Base-by-base conservation (phyloP, 64 coral and sea anemone genomes). In the Porites lutea region DNA sequence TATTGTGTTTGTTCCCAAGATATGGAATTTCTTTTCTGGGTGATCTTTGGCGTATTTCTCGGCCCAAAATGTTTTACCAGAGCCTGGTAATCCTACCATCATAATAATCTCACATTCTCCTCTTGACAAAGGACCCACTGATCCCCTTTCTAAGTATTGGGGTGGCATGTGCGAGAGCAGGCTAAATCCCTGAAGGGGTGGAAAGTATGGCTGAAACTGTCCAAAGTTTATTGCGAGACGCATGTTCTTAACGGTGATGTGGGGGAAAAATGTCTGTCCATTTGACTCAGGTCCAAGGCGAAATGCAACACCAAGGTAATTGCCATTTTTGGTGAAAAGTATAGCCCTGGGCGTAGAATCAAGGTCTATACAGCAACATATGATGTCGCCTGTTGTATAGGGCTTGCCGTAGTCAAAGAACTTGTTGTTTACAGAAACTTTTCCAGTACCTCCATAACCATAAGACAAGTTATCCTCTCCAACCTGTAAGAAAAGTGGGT, bases 241-340 rank as follows among this genome's bases (percentile, higher is more conserved):
- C 96, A 98, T 98, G 55, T 98, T 98, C 61, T 95, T 98, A 37
- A 98, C 76, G 4, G 96, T 98, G 46, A 98, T 72, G 87, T 98
- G 96, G 18, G 96, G 96, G 48, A 95, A 95, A 44, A 98, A 98
- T 5, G 85, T 87, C 67, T 84, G 72, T 4, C 74, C 90, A 75
- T 92, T 64, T 65, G 96, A 71, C 59, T 92, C 89, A 19, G 78
- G 84, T 6, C 84, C 78, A 86, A 98, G 93, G 37, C 86, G 83
- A 50, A 98, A 98, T 79, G 96, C 96, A 44, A 95, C 93, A 65
- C 77, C 96, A 14, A 98, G 78, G 53, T 82, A 92, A 2, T 83
- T 86, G 59, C 96, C 96, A 95, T 98, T 98, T 78, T 95, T 98
- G 61, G 92, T 83, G 49, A 88, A 97, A 47, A 97, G 82, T 5